Evolutionary conservation across 2,888 invertebrate species (phyloP).

Genomic region (Hypomecis punctinalis): DNA sequence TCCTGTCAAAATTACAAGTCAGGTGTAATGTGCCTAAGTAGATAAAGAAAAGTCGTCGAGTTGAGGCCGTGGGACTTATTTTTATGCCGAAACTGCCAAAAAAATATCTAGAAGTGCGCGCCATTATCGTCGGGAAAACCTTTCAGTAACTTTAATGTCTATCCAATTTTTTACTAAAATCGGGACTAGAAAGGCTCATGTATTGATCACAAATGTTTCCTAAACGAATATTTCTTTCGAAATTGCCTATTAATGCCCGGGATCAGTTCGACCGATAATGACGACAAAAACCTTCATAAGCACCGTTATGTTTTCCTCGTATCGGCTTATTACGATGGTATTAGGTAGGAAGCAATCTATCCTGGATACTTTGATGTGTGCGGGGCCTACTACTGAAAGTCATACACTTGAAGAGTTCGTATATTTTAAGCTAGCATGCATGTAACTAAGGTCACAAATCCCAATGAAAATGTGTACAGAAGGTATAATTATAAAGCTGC

Average conservation of each 20-base stretch:
- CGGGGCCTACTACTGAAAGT: neutral
- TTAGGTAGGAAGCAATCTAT: slow-evolving; percentile 36
- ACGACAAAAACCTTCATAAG: slow-evolving; percentile 39
- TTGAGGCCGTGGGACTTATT: neutral
- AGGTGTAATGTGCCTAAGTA: neutral
- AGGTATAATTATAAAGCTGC: no score
- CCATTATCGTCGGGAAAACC: neutral
- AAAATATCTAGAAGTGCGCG: neutral
- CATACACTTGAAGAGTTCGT: no score
- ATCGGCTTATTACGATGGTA: slow-evolving; percentile 38
- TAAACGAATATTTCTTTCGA: slow-evolving; percentile 29
- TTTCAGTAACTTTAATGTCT: slow-evolving; percentile 3
- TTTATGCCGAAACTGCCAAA: neutral
- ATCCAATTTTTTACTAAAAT: neutral
- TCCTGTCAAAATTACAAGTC: neutral
- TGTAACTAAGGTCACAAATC: no score
- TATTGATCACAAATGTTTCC: slow-evolving; percentile 30
- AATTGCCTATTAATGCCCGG: slow-evolving; percentile 38
- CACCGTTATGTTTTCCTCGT: slow-evolving; percentile 34
- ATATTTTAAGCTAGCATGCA: no score
- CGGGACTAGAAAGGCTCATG: slow-evolving; percentile 6
- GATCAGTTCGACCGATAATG: slow-evolving; percentile 33
- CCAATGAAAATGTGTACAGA: no score
- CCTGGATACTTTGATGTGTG: slow-evolving; percentile 26
- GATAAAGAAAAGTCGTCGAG: neutral